phyloP scores from a whole-genome alignment of 2,797 vertebrate species.

The Molossus alvarezi region DNA sequence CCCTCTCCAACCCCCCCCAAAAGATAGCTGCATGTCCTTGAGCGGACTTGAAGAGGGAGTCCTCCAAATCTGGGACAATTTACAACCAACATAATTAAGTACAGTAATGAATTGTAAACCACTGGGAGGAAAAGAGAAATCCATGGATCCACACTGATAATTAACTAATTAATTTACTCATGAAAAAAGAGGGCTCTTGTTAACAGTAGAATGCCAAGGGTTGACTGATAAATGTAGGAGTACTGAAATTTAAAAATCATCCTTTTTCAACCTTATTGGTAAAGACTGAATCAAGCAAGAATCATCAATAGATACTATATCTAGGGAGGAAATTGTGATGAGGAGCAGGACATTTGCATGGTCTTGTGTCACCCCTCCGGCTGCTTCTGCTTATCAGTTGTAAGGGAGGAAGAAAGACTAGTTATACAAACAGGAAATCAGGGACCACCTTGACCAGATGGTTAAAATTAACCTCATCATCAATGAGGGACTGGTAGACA shows the following conservation, averaged over 20 bases:
- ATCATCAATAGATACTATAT: background rate
- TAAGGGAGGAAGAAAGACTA: background rate
- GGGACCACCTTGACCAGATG: background rate
- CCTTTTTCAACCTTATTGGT: background rate
- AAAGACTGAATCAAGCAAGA: constrained; percentile 38
- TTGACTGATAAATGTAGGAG: background rate
- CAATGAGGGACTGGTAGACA: background rate
- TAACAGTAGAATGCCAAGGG: background rate
- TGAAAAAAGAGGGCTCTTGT: background rate
- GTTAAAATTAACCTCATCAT: constrained; percentile 41
- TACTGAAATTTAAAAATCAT: constrained; percentile 16
- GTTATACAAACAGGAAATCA: background rate
- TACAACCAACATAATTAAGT: constrained; percentile 12
- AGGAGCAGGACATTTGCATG: background rate
- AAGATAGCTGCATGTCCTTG: background rate
- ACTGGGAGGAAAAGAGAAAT: background rate
- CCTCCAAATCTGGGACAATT: constrained; percentile 32
- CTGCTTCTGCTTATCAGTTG: background rate
- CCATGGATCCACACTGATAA: background rate
- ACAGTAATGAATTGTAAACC: constrained; percentile 13
- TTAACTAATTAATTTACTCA: constrained; percentile 23
- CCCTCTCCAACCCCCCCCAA: background rate
- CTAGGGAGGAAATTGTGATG: background rate
- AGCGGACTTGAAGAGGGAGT: background rate
- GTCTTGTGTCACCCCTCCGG: background rate